Base-by-base conservation (phyloP, 2,113 vertebrate genomes). In the Haemorhous mexicanus region DNA sequence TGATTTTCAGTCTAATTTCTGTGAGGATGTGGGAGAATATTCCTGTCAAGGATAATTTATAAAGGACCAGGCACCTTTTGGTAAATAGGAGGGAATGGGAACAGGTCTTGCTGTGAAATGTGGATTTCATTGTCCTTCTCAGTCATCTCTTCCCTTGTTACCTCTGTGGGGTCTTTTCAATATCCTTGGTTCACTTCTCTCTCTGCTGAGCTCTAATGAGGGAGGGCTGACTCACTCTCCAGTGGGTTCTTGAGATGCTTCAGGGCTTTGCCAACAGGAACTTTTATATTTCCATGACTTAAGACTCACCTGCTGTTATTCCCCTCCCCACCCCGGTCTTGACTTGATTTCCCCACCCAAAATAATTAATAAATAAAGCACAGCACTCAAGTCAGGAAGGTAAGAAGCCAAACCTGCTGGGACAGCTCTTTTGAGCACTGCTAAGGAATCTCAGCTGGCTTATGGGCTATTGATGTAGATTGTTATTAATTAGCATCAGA, bases 1-100 rank as follows among this genome's bases (percentile, higher is more conserved):
- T 72, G 58, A 89, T 75, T 93, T 89, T 76, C 90, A 82, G 69
- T 30, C 37, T 82, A 26, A 87, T 93, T 82, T 84, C 66, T 50
- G 7, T 0, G 1, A 92, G 66, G 72, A 80, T 56, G 63, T 74
- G 56, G 55, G 35, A 81, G 22, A 90, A 89, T 80, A 82, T 73
- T 72, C 41, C 66, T 82, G 69, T 49, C 89, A 87, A 49, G 49
- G 69, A 8, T 52, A 84, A 84, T 84, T 84, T 78, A 89, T 56
- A 55, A 78, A 84, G 77, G 63, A 64, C 16, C 18, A 64, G 56
- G 33, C 30, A 87, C 13, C 27, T 89, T 83, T 47, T 61, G 39
- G 52, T 55, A 76, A 61, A 70, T 16, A 49, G n/a, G 32, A 91
- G 53, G 41, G 28, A 72, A 89, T 15, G 21, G 10, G 17, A 75